Base-by-base conservation (phyloP, 1,140 invertebrate species). In the Drosophila insularis region DNA sequence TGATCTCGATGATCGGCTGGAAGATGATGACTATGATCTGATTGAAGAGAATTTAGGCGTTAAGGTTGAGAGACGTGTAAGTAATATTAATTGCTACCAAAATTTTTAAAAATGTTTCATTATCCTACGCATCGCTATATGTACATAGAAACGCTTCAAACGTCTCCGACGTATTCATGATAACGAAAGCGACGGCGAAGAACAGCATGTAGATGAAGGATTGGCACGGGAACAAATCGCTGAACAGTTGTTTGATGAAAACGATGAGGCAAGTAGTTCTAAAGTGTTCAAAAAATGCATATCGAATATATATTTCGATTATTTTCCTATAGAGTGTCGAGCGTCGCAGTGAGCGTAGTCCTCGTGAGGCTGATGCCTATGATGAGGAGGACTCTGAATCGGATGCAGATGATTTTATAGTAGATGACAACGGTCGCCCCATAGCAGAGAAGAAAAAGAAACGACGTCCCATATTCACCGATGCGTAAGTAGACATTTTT, bases 31-130 rank as follows among this genome's bases (percentile, higher is more conserved):
- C 94, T 98, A 98, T 92, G 98, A 99, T 93, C 94, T 99, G 7
- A 95, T 99, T 78, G 98, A 99, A 91, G 99, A 99, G 92, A 99
- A 99, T 94, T 94, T 99, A 74, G 99, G 98, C 71, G 96, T 98
- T 10, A 98, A 99, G 95, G 95, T 99, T 70, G 95, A 97, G 92
- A 93, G 94, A 90, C 95, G 96, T 85, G 97, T 97, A 93, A 92
- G 93, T 86, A 27, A 10, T 1, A 4, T 46, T n/a, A 2, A 2
- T 19, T 10, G 6, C 8, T 23, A 31, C 0, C 3, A 39, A 4
- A 23, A 14, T 32, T 7, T 31, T 32, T 21, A 1, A 19, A 11
- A 37, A 8, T 53, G 32, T 61, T 60, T 17, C 10, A 66, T 35
- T 14, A 50, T 14, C 7, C 8, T 19, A 23, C 21, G 37, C 50